A percentile compares a stretch with the other conserved stretches of the same genome.
Evolutionary conservation across 1,140 invertebrate genomes (phyloP).

Genomic region (Eubasilissa regina): DNA sequence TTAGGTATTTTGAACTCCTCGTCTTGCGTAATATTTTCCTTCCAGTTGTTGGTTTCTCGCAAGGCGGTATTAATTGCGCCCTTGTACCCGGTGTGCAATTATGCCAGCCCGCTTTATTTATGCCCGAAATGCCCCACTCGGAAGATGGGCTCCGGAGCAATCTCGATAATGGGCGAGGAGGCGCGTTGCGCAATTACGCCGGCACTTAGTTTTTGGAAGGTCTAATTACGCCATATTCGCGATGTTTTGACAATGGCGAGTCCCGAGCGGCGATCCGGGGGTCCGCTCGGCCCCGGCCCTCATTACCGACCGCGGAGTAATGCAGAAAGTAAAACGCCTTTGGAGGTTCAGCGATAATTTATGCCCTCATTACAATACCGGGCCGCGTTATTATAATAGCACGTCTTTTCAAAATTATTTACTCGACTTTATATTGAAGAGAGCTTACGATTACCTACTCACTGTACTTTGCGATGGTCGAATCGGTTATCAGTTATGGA

Average conservation of each 20-base stretch:
- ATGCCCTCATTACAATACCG: too few relatives aligned
- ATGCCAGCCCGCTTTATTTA: constrained; percentile 16
- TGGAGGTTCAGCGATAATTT: too few relatives aligned
- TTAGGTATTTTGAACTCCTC: too few relatives aligned
- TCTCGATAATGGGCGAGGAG: constrained; percentile 33
- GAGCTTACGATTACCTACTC: too few relatives aligned
- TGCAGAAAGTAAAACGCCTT: too few relatives aligned
- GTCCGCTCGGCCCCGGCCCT: background rate
- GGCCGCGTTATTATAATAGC: too few relatives aligned
- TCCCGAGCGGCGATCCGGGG: background rate
- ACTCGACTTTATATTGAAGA: too few relatives aligned
- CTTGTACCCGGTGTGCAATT: background rate
- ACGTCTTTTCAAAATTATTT: too few relatives aligned
- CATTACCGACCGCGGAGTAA: too few relatives aligned
- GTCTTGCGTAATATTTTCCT: background rate
- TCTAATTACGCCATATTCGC: constrained; percentile 13
- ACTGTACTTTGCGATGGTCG: too few relatives aligned
- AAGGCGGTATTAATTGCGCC: constrained; percentile 20
- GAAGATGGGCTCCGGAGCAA: constrained; percentile 1
- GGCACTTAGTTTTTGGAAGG: constrained; percentile 28
- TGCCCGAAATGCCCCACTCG: constrained; percentile 5
- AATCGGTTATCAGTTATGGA: too few relatives aligned
- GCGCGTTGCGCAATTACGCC: constrained; percentile 26
- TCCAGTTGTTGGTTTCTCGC: background rate
- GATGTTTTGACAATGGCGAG: constrained; percentile 25